Percentiles rank a stretch among this genome's conserved stretches.
Conservation (phyloP, 1,140 invertebrate species). For the Limonius californicus region DNA sequence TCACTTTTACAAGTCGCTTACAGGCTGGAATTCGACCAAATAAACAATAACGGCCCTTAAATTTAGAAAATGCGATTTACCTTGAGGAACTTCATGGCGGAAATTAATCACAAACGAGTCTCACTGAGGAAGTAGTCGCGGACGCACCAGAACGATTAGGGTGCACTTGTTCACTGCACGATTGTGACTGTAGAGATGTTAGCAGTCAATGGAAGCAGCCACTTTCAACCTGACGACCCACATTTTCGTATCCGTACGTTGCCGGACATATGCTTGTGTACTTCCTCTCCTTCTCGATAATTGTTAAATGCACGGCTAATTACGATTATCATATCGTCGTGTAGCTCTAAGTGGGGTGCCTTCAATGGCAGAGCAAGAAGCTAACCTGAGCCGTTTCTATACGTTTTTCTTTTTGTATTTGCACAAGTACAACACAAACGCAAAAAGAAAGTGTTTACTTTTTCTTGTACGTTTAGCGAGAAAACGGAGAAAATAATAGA, state of each 20-base stretch:
- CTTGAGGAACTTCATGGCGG: constrained; percentile 4
- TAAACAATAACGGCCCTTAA: no score
- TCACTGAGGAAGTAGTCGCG: not conserved
- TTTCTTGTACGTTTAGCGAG: no score
- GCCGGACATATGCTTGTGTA: constrained; percentile 16
- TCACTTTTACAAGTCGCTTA: no score
- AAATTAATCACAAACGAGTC: not conserved
- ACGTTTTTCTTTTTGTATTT: not conserved
- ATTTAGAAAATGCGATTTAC: not conserved
- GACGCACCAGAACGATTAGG: not conserved
- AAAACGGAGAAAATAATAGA: no score
- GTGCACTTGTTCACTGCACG: constrained; percentile 12
- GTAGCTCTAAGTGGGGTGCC: not conserved
- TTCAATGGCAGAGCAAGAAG: not conserved
- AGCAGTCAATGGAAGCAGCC: constrained; percentile 16
- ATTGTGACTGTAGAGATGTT: constrained; percentile 20
- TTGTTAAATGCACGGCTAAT: constrained; percentile 3
- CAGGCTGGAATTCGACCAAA: no score
- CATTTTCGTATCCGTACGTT: constrained; percentile 14
- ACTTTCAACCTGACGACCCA: constrained; percentile 23
- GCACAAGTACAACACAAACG: no score
- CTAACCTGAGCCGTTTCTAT: not conserved
- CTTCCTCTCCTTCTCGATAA: constrained; percentile 18
- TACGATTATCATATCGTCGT: not conserved
- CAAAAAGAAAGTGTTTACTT: no score